Conservation (phyloP, 1,140 invertebrate genomes). For the Bombus haemorrhoidalis region DNA sequence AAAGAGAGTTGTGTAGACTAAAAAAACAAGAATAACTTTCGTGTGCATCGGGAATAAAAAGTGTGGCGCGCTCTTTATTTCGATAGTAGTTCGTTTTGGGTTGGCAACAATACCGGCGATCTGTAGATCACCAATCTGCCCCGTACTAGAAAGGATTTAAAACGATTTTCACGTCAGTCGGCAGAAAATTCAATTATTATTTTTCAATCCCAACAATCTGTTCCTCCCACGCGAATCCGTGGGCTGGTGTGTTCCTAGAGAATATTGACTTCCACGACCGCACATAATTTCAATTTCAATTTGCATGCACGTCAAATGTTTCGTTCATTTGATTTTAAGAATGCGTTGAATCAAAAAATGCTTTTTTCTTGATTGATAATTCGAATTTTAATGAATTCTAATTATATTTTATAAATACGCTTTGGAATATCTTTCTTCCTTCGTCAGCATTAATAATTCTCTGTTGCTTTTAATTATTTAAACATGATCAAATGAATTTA, state of each 20-base stretch:
- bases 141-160: constrained; percentile 31
- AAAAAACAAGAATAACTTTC: background rate
- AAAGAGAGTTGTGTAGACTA: background rate
- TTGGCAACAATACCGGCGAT: background rate
- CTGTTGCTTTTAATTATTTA: no score
- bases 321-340: background rate
- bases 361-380: no score
- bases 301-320: background rate
- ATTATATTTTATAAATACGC: background rate
- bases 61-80: background rate
- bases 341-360: background rate
- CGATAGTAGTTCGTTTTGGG: background rate
- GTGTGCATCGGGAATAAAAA: background rate
- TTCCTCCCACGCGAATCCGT: constrained; percentile 8
- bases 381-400: background rate
- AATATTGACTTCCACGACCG: constrained; percentile 38
- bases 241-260: background rate
- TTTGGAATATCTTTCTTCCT: no score
- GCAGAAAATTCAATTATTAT: constrained; percentile 57
- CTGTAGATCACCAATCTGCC: constrained; percentile 33
- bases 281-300: constrained; percentile 26
- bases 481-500: no score
- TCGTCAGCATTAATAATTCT: no score
- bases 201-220: constrained; percentile 51
- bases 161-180: constrained; percentile 30